Conservation (phyloP, 64 coral and sea anemone species). For the Pocillopora verrucosa region DNA sequence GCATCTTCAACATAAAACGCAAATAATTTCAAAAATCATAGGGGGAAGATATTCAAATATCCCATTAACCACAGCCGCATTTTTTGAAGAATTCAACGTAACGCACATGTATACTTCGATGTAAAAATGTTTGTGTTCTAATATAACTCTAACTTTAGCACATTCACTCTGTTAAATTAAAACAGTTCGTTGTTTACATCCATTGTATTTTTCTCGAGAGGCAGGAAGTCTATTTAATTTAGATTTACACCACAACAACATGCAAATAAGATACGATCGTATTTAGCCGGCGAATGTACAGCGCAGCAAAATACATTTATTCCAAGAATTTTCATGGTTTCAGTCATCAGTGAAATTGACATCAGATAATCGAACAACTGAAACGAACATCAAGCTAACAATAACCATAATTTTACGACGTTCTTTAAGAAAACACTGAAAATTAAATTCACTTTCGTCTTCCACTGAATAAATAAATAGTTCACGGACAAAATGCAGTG, state of each 20-base stretch:
- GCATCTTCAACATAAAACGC: not conserved
- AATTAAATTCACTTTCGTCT: not conserved
- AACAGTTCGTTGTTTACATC: not conserved
- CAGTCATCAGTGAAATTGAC: conserved; percentile 23
- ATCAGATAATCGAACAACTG: not conserved
- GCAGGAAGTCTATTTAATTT: conserved; percentile 20
- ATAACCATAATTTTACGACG: not conserved
- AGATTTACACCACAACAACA: conserved; percentile 23
- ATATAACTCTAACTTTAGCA: not conserved
- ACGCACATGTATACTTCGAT: not conserved
- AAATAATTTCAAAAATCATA: not conserved
- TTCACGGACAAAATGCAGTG: not conserved
- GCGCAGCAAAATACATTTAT: not conserved
- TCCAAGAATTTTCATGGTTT: conserved; percentile 1
- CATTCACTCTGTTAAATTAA: not conserved
- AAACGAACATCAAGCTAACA: not conserved
- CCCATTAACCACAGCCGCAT: not conserved
- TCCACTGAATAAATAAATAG: not conserved
- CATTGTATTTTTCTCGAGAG: not conserved
- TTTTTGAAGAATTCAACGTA: not conserved
- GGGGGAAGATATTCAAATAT: not conserved
- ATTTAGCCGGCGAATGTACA: not conserved
- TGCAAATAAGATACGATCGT: conserved; percentile 5
- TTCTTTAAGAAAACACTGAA: not conserved
- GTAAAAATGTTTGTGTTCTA: not conserved